These are phyloP conservation scores for Agrilus biguttatus DNA, from an alignment of 2,888 invertebrate genomes.

Conservation along the genomic window DNA sequence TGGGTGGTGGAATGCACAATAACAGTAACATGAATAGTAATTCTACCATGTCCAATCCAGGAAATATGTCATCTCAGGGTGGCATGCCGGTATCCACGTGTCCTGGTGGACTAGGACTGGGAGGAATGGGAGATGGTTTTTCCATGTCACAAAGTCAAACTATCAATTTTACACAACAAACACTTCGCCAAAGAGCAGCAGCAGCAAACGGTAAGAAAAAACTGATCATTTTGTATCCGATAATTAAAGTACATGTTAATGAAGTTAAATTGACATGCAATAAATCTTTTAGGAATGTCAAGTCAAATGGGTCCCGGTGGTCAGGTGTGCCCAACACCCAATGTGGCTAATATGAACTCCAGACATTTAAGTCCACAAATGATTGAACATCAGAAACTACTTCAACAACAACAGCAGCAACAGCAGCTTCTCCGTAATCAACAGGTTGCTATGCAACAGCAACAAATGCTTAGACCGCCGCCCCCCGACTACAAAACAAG, in stretches of 20 bases:
- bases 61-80: constrained; percentile 5
- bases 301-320: constrained; percentile 12
- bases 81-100: constrained; percentile 7
- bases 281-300: not conserved
- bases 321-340: constrained; percentile 8
- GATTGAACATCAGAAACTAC: constrained; percentile 28
- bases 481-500: constrained; percentile 74
- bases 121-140: constrained; percentile 40
- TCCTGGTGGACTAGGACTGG: constrained; percentile 10
- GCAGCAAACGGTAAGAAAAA: constrained; percentile 18
- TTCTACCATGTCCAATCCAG: constrained; percentile 7
- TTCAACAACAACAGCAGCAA: constrained; percentile 34
- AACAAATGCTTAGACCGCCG: constrained; percentile 47
- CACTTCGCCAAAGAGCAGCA: constrained; percentile 41
- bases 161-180: constrained; percentile 70
- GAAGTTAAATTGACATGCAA: no score
- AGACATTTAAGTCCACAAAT: constrained; percentile 20
- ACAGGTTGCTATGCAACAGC: constrained; percentile 24
- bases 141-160: constrained; percentile 74
- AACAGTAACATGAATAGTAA: constrained; percentile 11
- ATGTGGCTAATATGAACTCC: constrained; percentile 11
- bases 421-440: constrained; percentile 45
- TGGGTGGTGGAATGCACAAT: constrained; percentile 14
- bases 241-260: not conserved
- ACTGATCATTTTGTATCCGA: not conserved